A percentile compares a stretch with the other conserved stretches of the same genome.
These are phyloP conservation scores for Meteorus cinctellus DNA, from an alignment of 2,888 invertebrate species.

Conservation along the genomic window DNA sequence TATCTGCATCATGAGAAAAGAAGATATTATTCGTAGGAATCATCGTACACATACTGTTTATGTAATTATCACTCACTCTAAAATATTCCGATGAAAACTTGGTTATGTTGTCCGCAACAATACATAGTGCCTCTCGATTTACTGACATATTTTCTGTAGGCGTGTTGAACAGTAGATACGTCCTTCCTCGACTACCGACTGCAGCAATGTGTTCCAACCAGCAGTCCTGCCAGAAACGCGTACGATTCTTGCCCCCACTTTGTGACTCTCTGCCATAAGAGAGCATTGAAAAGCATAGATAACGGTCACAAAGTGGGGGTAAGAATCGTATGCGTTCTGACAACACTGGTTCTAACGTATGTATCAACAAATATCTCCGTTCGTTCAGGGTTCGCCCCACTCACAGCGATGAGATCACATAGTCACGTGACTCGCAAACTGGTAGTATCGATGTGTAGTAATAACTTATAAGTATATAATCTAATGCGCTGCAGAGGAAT, in stretches of 20 bases:
- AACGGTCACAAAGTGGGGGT: too few relatives aligned
- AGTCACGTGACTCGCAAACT: background rate
- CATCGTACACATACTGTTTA: background rate
- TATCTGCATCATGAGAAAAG: conserved; percentile 48
- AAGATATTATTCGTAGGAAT: background rate
- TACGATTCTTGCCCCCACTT: too few relatives aligned
- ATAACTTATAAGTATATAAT: background rate
- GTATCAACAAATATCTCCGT: too few relatives aligned
- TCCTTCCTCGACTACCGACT: background rate
- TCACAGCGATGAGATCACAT: background rate
- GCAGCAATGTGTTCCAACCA: background rate
- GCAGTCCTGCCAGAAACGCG: too few relatives aligned
- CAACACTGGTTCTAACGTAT: too few relatives aligned
- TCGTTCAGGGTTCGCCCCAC: background rate
- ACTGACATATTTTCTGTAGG: background rate
- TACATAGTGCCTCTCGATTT: background rate
- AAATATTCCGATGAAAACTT: conserved; percentile 25
- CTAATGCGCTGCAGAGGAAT: too few relatives aligned
- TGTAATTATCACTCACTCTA: conserved; percentile 13
- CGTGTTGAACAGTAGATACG: too few relatives aligned
- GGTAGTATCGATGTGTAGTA: background rate
- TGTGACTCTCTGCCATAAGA: too few relatives aligned
- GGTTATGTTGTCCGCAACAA: background rate
- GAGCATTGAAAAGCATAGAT: too few relatives aligned
- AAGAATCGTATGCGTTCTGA: too few relatives aligned